Evolutionary conservation across 2,113 vertebrate species (phyloP).

Genomic region (Rhabdomys dilectus): DNA sequence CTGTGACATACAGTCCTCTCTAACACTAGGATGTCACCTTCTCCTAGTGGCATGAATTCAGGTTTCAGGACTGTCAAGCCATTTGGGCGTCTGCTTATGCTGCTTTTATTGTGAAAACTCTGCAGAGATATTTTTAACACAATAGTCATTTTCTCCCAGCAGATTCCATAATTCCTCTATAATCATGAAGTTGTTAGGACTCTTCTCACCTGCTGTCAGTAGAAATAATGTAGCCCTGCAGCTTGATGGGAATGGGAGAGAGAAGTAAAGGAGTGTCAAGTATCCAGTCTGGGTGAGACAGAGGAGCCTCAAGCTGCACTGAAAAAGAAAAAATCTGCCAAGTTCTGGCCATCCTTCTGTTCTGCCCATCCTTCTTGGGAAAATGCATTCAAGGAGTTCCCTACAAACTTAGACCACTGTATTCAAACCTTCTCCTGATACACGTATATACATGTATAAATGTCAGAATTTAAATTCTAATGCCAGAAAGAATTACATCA

Average conservation of each 20-base stretch:
- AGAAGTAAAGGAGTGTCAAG: background rate
- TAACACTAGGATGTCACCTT: background rate
- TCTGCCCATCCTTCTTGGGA: background rate
- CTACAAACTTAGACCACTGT: background rate
- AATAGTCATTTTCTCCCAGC: conserved; percentile 44
- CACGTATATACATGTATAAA: background rate
- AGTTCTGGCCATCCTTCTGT: background rate
- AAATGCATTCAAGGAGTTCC: background rate
- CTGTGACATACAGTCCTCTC: background rate
- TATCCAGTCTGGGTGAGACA: background rate
- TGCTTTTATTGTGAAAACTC: conserved; percentile 46
- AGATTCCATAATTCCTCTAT: conserved; percentile 60
- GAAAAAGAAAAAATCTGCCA: background rate
- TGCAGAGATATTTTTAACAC: conserved; percentile 57
- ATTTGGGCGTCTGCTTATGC: background rate
- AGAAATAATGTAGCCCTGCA: conserved; percentile 17
- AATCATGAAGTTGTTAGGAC: conserved; percentile 37
- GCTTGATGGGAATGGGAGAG: rapidly evolving
- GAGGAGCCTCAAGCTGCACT: background rate
- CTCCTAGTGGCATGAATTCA: background rate
- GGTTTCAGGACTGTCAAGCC: background rate
- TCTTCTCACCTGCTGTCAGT: background rate
- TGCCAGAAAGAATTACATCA: conserved; percentile 17
- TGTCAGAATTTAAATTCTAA: conserved; percentile 43
- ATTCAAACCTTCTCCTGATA: background rate